These are phyloP conservation scores for Diploptera punctata DNA, from an alignment of 2,888 invertebrate genomes.

Conservation along the genomic window DNA sequence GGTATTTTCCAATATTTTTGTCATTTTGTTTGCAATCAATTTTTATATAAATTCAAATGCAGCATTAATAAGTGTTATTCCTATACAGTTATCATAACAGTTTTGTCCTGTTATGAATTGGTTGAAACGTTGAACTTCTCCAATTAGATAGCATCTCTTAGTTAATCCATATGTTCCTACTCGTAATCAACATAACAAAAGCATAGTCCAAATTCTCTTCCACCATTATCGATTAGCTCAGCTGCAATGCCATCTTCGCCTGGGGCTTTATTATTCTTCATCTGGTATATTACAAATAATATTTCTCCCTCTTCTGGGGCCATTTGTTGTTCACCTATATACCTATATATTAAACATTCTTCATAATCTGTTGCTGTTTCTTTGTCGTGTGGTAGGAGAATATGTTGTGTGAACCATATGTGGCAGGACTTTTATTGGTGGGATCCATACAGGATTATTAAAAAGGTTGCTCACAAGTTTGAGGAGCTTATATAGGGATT, in stretches of 20 bases:
- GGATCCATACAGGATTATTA: too few relatives aligned
- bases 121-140: constrained; percentile 7
- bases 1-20: neutral
- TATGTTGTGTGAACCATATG: too few relatives aligned
- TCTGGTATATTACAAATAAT: neutral
- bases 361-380: neutral
- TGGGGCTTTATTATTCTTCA: constrained; percentile 3
- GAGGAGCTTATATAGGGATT: too few relatives aligned
- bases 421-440: too few relatives aligned
- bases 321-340: constrained; percentile 1
- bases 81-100: too few relatives aligned
- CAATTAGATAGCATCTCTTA: constrained; percentile 28
- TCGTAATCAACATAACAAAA: neutral
- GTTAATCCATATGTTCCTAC: constrained; percentile 7
- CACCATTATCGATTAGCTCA: constrained; percentile 14
- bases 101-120: neutral
- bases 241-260: constrained; percentile 22
- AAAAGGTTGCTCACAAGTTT: too few relatives aligned
- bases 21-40: neutral
- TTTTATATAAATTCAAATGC: constrained; percentile 16
- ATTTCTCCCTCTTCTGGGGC: neutral
- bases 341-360: neutral
- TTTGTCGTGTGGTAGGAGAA: too few relatives aligned
- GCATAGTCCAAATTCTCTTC: neutral
- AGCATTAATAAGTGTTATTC: constrained; percentile 7